Evolutionary conservation across 2,888 invertebrate species (phyloP), one percentile per base, ranked within the genome.

Genomic region (Camptogramma bilineatum): DNA sequence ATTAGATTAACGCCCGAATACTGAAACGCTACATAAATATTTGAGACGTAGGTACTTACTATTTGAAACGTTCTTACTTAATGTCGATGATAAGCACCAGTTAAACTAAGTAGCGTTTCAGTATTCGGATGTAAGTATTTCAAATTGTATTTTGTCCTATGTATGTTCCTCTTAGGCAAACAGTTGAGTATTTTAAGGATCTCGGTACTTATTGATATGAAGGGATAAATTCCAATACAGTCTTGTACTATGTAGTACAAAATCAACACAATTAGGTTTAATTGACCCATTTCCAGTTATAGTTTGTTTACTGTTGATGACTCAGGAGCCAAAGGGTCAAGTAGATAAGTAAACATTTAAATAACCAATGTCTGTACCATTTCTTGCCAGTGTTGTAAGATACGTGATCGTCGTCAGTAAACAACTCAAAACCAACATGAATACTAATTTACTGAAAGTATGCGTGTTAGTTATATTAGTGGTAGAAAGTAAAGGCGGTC

Each of bases 401-500:
- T 52, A 67, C 53, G 47, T 28, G 31, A 7, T 48, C 5, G 10
- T 10, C 24, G 34, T 0, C 42, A 55, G 24, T 21, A 34, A 31
- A 42, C 7, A 44, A 16, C 44, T 16, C 39, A 2, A 5, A 55
- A 57, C 55, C 7, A 77, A 57, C 28, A 77, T 79, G 80, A 73
- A 75, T 56, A 54, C 50, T 3, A 62, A 24, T 56, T 4, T 71
- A 17, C 16, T 60, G 4, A 57, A 39, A 68, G 50, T 72, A 39
- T 42, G 64, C 28, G 16, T 70, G 5, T 18, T 78, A 39, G 18
- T 67, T 4, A 8, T 71, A 19, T 19, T 76, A 18, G 54, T 69
- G 19, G 52, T 55, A 0, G 62, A 68, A 54, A 65, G 63, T 13
- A 63, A 74, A 5, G 71, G 77, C 63, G 75, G 74, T 13, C 17